Evolutionary conservation across 1,140 invertebrate species (phyloP).

Genomic region (Lethocerus indicus): DNA sequence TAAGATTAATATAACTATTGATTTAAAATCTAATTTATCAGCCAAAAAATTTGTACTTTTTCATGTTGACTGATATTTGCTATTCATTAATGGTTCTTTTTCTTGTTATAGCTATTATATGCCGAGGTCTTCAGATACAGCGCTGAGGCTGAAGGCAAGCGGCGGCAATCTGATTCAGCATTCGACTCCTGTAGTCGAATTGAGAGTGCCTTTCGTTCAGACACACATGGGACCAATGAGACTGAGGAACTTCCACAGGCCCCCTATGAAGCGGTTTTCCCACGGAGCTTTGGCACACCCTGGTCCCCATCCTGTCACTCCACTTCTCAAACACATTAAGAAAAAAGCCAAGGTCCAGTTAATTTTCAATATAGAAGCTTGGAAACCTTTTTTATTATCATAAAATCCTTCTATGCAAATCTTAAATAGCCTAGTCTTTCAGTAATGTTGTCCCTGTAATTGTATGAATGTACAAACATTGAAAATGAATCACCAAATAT

Average conservation of each 20-base stretch:
- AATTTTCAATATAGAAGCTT: no score
- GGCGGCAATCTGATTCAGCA: slow-evolving; percentile 84
- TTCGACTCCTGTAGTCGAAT: slow-evolving; percentile 90
- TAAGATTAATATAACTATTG: no score
- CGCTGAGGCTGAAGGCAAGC: slow-evolving; percentile 57
- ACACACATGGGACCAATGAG: slow-evolving; percentile 73
- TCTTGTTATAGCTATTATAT: slow-evolving; percentile 61
- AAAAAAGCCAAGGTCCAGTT: slow-evolving; percentile 70
- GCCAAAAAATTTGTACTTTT: no score
- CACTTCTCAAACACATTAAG: slow-evolving; percentile 78
- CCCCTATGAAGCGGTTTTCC: slow-evolving; percentile 71
- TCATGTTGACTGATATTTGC: no score
- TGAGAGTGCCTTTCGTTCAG: slow-evolving; percentile 86
- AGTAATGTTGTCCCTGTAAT: no score
- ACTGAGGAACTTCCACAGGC: slow-evolving; percentile 85
- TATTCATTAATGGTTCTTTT: no score
- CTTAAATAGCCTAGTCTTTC: no score
- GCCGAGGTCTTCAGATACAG: slow-evolving; percentile 66
- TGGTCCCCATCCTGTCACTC: slow-evolving; percentile 55
- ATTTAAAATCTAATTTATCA: no score
- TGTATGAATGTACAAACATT: no score
- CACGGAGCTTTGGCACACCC: slow-evolving; percentile 56
- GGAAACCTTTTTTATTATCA: no score
- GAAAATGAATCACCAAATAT: no score
- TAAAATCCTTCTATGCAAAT: no score